These are phyloP conservation scores for Sorex maritimensis DNA, from an alignment of 2,797 vertebrate species.

Conservation along the genomic window DNA sequence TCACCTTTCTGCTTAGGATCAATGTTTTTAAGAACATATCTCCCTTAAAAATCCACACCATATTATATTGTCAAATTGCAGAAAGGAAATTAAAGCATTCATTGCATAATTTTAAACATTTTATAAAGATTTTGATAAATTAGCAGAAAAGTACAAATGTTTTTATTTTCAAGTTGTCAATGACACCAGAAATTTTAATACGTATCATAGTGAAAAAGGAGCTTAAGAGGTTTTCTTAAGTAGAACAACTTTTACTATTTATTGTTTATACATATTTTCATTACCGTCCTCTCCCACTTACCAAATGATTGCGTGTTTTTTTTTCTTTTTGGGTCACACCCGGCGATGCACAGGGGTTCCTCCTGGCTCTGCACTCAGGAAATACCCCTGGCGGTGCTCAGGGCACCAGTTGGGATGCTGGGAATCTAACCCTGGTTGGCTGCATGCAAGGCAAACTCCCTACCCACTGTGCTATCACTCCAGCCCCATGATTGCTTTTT, in stretches of 20 bases:
- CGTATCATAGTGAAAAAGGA: background rate
- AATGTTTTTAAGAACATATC: background rate
- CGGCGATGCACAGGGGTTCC: too few relatives aligned
- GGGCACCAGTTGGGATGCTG: too few relatives aligned
- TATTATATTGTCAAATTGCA: background rate
- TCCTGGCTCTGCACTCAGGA: too few relatives aligned
- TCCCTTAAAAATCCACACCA: background rate
- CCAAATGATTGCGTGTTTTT: too few relatives aligned
- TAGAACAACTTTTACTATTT: background rate
- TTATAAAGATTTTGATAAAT: background rate
- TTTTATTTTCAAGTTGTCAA: background rate
- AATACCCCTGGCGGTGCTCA: too few relatives aligned
- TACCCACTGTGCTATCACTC: too few relatives aligned
- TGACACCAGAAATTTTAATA: background rate
- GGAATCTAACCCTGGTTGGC: too few relatives aligned
- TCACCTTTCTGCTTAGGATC: background rate
- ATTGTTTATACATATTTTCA: background rate
- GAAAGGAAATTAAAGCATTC: background rate
- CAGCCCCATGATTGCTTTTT: too few relatives aligned
- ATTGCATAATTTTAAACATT: background rate
- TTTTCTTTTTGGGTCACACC: too few relatives aligned
- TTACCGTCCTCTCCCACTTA: too few relatives aligned
- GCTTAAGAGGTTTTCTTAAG: background rate
- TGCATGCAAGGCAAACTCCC: too few relatives aligned
- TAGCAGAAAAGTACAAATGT: background rate